Base-by-base conservation (phyloP, 2,888 invertebrate genomes). In the Apotomis capreana region DNA sequence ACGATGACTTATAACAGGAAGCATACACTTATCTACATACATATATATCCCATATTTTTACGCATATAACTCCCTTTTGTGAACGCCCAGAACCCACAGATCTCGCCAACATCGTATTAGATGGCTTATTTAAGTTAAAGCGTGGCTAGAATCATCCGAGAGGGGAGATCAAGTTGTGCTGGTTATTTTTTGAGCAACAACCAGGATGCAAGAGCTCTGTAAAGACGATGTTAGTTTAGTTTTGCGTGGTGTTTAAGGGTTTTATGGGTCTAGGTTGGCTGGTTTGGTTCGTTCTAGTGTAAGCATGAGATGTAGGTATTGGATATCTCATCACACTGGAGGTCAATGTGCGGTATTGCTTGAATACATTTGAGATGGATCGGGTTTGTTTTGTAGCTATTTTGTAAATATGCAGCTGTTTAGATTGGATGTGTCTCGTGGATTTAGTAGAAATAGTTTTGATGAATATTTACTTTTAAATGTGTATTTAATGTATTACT, bases 1-100 rank as follows among this genome's bases (percentile, higher is more conserved):
- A 81, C 84, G 84, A 88, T 89, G 88, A 90, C 87, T 89, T 90
- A 90, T 87, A 89, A 84, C 85, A 82, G 87, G 83, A 87, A 90
- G 90, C 88, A 90, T 87, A 87, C 68, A 68, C 71, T 71, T 68
- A 57, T 68, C 52, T 67, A 65, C 59, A 49, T 52, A 67, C 54
- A 40, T 37, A 73, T 40, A 70, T 69, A 59, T 64, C 58, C 49
- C 61, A 60, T 71, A 68, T 72, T 72, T 71, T 74, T 69, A 74
- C 68, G 61, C 68, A 73, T 73, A 69, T 57, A 68, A 40, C 62
- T 58, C 69, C 70, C 70, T 74, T 76, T 77, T 71, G 75, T 58
- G 74, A 55, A 64, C 71, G 64, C 65, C 78, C 76, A 77, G 65
- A 60, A 52, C 68, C n/a, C 54, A 26, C 10, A 26, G 75, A 68